A percentile compares a stretch with the other conserved stretches of the same genome.
Conservation (phyloP, 1,140 invertebrate species). For the Drosophila orena region DNA sequence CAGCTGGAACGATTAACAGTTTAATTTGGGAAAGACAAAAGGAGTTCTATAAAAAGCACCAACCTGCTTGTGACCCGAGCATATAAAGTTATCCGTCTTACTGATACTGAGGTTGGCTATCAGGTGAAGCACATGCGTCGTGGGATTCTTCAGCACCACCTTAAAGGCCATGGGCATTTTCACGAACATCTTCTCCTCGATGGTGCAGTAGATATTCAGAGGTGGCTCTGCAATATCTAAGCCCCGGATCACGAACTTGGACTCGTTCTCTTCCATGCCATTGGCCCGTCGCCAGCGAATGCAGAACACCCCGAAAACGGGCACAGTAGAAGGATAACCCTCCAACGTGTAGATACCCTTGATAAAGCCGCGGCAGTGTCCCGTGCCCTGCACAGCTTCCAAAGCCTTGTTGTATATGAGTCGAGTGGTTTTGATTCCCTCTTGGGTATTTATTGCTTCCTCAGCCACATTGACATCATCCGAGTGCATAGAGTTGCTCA, state of each 20-base stretch:
- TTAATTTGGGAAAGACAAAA: neutral
- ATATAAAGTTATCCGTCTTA: conserved; percentile 84
- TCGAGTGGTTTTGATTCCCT: conserved; percentile 50
- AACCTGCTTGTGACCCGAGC: conserved; percentile 84
- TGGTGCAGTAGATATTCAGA: conserved; percentile 82
- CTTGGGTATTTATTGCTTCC: conserved; percentile 17
- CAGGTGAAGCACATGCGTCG: conserved; percentile 72
- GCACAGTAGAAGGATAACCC: conserved; percentile 4
- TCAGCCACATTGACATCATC: conserved; percentile 66
- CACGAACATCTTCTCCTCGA: conserved; percentile 84
- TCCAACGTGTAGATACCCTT: conserved; percentile 65
- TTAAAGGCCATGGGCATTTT: conserved; percentile 84
- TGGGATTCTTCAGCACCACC: conserved; percentile 80
- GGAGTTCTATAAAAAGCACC: too few species aligned
- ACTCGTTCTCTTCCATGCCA: conserved; percentile 79
- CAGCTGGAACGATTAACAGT: conserved; percentile 39
- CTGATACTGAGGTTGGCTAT: conserved; percentile 76
- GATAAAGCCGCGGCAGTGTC: conserved; percentile 79
- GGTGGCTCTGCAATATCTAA: conserved; percentile 78
- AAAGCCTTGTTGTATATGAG: conserved; percentile 78
- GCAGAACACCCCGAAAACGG: conserved; percentile 79
- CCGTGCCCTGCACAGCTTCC: conserved; percentile 75
- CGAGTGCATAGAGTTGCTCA: conserved; percentile 56
- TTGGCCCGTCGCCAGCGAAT: conserved; percentile 78
- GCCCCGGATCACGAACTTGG: conserved; percentile 80